phyloP scores from a whole-genome alignment of 2,113 vertebrate species.

The Dendrocopos noguchii region DNA sequence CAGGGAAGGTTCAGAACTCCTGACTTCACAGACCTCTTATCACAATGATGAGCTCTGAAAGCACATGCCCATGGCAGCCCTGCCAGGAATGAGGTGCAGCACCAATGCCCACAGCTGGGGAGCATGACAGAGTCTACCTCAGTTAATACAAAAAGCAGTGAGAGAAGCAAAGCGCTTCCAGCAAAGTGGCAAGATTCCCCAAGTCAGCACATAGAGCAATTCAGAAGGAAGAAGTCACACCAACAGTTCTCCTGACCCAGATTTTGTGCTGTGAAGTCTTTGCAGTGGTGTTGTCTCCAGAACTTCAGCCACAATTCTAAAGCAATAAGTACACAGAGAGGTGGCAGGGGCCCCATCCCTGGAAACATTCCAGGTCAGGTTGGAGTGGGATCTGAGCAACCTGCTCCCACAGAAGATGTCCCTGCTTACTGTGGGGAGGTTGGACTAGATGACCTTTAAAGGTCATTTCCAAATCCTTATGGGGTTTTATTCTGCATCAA shows the following conservation, averaged over 20 bases:
- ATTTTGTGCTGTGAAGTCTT: neutral
- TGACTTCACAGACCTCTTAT: neutral
- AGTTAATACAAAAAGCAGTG: neutral
- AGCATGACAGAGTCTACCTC: neutral
- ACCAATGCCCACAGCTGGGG: neutral
- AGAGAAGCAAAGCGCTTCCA: accelerated
- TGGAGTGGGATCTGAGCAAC: no score
- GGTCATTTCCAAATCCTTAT: no score
- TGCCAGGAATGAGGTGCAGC: neutral
- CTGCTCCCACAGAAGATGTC: no score
- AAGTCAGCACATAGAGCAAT: neutral
- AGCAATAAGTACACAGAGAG: neutral
- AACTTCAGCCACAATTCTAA: neutral
- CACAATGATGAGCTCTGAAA: neutral
- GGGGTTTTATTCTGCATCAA: neutral
- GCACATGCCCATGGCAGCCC: no score
- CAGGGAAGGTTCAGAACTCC: neutral
- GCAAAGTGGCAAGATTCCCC: neutral
- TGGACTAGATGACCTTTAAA: no score
- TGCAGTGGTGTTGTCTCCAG: neutral
- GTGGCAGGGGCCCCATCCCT: no score
- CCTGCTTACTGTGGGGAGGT: no score
- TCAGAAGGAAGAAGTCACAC: neutral
- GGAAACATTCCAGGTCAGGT: no score
- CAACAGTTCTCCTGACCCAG: neutral